Evolutionary conservation across 2,797 vertebrate genomes (phyloP).

Genomic region (Diplodus sargus): DNA sequence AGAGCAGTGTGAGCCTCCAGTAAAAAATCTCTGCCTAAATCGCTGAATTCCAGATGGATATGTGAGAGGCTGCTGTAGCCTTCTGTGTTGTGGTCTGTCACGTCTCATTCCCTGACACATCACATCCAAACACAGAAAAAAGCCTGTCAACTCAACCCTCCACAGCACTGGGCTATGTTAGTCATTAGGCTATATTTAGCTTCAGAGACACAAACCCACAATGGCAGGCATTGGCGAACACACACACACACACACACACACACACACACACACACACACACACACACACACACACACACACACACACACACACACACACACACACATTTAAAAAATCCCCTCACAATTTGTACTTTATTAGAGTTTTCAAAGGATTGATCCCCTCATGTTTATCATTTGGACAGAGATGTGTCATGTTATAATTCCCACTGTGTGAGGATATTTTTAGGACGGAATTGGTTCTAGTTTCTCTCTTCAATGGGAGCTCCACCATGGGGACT

Average conservation of each 20-base stretch:
- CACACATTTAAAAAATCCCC: neutral
- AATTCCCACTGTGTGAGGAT: constrained; percentile 15
- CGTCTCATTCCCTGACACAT: constrained; percentile 60
- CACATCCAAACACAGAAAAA: constrained; percentile 46
- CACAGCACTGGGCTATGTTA: constrained; percentile 59
- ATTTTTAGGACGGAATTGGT: constrained; percentile 16
- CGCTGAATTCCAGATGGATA: constrained; percentile 41
- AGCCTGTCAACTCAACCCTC: constrained; percentile 54
- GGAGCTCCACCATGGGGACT: neutral
- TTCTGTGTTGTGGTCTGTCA: constrained; percentile 60
- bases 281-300: neutral
- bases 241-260: neutral
- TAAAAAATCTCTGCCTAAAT: constrained; percentile 37
- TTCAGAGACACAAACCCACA: constrained; percentile 47
- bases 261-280: neutral
- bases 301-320: neutral
- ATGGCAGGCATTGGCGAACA: constrained; percentile 20
- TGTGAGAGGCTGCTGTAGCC: constrained; percentile 42
- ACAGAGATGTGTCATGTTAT: constrained; percentile 6
- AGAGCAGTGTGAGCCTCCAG: constrained; percentile 15
- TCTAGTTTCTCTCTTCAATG: constrained; percentile 11
- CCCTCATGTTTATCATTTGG: constrained; percentile 22
- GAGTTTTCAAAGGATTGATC: constrained; percentile 11
- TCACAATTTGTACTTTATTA: neutral
- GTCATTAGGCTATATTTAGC: constrained; percentile 77